Conservation (phyloP, 2,888 invertebrate species). For the Cryptophagus acutangulus region DNA sequence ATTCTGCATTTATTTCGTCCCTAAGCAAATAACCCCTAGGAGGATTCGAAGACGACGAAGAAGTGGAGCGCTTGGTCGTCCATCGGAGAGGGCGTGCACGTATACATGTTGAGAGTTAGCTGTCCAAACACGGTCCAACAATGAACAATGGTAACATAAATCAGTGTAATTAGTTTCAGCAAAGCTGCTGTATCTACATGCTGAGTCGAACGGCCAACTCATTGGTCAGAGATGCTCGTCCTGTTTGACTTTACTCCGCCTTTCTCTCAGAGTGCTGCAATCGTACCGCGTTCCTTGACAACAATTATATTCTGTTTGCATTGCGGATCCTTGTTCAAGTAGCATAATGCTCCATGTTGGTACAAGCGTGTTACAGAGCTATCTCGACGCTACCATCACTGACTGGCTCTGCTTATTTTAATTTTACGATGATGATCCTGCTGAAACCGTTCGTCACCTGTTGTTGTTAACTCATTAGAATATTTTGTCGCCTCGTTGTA, state of each 20-base stretch:
- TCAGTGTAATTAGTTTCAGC: constrained; percentile 86
- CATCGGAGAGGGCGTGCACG: constrained; percentile 43
- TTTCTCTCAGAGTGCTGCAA: constrained; percentile 40
- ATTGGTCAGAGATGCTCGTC: constrained; percentile 60
- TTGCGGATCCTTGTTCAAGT: constrained; percentile 17
- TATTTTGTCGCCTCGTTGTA: too few relatives aligned
- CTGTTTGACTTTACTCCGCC: constrained; percentile 52
- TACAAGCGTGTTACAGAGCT: too few relatives aligned
- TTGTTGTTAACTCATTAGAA: too few relatives aligned
- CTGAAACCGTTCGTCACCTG: too few relatives aligned
- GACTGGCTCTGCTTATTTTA: too few relatives aligned
- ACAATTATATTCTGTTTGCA: constrained; percentile 16
- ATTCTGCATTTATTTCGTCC: neutral
- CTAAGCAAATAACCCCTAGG: neutral
- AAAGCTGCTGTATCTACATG: constrained; percentile 52
- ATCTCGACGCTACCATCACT: too few relatives aligned
- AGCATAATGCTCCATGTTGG: constrained; percentile 7
- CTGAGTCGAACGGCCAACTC: constrained; percentile 54
- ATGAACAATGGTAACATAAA: constrained; percentile 91
- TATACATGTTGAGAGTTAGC: constrained; percentile 41
- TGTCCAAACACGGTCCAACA: constrained; percentile 62
- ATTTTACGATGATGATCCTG: too few relatives aligned
- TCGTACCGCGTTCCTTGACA: constrained; percentile 16
- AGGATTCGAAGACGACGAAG: neutral
- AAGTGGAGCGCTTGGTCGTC: constrained; percentile 11